phyloP scores from a whole-genome alignment of 2,888 invertebrate genomes.

The Diloba caeruleocephala region DNA sequence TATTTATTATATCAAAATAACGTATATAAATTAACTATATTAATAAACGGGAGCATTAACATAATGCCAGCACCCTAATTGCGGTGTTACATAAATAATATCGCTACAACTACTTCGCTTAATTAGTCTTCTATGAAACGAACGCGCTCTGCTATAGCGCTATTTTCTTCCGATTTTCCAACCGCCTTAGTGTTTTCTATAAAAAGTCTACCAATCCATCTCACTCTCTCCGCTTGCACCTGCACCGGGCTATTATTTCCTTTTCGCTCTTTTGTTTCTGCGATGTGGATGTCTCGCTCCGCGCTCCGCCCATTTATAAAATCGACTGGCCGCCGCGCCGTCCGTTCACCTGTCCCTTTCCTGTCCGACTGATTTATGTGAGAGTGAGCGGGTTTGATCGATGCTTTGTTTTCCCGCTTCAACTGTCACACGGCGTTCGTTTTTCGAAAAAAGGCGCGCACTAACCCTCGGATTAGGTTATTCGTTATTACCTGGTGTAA shows the following conservation, averaged over 20 bases:
- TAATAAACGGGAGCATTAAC: slow-evolving; percentile 56
- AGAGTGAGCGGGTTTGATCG: slow-evolving; percentile 88
- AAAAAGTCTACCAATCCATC: slow-evolving; percentile 71
- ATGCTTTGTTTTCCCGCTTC: slow-evolving; percentile 86
- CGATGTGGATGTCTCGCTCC: slow-evolving; percentile 83
- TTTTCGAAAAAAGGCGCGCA: slow-evolving; percentile 76
- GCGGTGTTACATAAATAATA: slow-evolving; percentile 66
- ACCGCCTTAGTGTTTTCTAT: slow-evolving; percentile 79
- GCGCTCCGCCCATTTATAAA: slow-evolving; percentile 88
- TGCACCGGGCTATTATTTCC: slow-evolving; percentile 84
- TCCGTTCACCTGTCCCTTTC: slow-evolving; percentile 88
- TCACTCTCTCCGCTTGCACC: slow-evolving; percentile 77
- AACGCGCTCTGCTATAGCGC: slow-evolving; percentile 49
- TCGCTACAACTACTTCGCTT: slow-evolving; percentile 52
- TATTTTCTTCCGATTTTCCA: slow-evolving; percentile 84
- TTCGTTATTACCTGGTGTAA: slow-evolving; percentile 75
- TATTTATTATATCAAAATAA: slow-evolving; percentile 47
- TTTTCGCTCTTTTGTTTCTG: slow-evolving; percentile 86
- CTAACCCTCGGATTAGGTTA: slow-evolving; percentile 67
- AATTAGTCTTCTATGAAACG: slow-evolving; percentile 64
- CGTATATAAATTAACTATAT: slow-evolving; percentile 52
- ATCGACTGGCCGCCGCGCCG: slow-evolving; percentile 82
- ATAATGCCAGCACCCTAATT: slow-evolving; percentile 59
- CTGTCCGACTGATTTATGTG: slow-evolving; percentile 87
- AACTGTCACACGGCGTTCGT: slow-evolving; percentile 71